phyloP scores from a whole-genome alignment of 2,113 vertebrate genomes.

The Gasterosteus aculeatus region DNA sequence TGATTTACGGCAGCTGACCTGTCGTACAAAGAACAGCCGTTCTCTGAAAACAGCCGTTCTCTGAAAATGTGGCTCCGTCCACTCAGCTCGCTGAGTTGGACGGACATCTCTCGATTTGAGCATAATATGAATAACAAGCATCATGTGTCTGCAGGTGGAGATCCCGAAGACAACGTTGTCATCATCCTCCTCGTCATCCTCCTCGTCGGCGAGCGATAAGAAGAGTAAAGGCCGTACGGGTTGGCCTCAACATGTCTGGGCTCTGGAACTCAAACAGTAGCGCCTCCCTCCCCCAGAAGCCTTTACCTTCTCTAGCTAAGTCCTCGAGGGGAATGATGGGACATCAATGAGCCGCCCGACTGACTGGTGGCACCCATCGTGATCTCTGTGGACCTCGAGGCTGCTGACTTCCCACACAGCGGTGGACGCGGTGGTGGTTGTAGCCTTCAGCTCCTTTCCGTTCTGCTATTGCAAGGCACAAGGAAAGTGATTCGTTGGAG shows the following conservation, averaged over 20 bases:
- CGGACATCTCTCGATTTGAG: too few relatives aligned
- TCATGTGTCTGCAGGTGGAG: constrained; percentile 81
- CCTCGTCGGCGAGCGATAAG: constrained; percentile 91
- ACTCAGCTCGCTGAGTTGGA: too few relatives aligned
- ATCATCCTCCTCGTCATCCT: constrained; percentile 75
- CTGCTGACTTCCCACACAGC: not conserved
- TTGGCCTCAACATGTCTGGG: constrained; percentile 99
- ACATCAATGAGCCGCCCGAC: not conserved
- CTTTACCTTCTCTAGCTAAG: not conserved
- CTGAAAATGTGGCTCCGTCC: too few relatives aligned
- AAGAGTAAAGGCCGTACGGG: constrained; percentile 98
- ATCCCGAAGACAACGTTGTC: constrained; percentile 86
- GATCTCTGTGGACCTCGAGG: not conserved
- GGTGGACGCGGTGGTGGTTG: not conserved
- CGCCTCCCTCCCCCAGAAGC: not conserved
- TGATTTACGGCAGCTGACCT: too few relatives aligned
- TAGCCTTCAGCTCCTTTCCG: not conserved
- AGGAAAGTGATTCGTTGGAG: not conserved
- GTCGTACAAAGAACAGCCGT: too few relatives aligned
- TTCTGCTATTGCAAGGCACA: not conserved
- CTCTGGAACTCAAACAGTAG: constrained; percentile 96
- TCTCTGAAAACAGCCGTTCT: too few relatives aligned
- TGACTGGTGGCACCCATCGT: constrained; percentile 3
- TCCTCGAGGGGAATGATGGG: not conserved
- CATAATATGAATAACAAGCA: not conserved